Percentiles rank a stretch among this genome's conserved stretches.
Evolutionary conservation across 2,888 invertebrate species (phyloP).

Genomic region (Archips xylosteana): DNA sequence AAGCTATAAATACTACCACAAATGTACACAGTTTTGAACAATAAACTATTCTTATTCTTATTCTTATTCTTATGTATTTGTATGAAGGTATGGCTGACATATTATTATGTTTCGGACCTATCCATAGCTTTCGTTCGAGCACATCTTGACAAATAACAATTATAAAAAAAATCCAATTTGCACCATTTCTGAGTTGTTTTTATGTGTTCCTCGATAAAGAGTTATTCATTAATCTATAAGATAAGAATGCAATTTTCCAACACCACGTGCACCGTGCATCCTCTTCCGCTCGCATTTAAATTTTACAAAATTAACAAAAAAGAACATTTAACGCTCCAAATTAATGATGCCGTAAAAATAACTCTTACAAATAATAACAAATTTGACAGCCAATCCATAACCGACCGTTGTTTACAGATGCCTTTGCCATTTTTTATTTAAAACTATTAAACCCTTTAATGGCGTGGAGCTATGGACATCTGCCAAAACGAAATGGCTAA

Average conservation of each 20-base stretch:
- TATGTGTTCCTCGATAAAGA: not conserved
- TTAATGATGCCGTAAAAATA: conserved; percentile 58
- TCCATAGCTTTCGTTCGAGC: too few relatives aligned
- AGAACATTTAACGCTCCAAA: conserved; percentile 57
- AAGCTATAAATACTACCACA: too few relatives aligned
- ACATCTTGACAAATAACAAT: too few relatives aligned
- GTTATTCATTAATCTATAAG: not conserved
- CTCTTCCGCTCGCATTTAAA: conserved; percentile 49
- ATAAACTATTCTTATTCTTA: too few relatives aligned
- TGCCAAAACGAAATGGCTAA: conserved; percentile 84
- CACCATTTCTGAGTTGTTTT: not conserved
- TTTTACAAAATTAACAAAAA: conserved; percentile 48
- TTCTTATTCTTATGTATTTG: too few relatives aligned
- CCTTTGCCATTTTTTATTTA: conserved; percentile 71
- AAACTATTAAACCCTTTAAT: conserved; percentile 78
- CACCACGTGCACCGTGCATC: conserved; percentile 46
- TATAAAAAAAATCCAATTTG: not conserved
- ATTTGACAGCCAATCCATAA: conserved; percentile 77
- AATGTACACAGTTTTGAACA: too few relatives aligned
- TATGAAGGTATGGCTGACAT: too few relatives aligned
- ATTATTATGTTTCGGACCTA: too few relatives aligned
- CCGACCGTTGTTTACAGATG: conserved; percentile 79
- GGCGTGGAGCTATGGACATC: conserved; percentile 70
- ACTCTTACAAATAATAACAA: conserved; percentile 71
- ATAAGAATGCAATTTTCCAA: conserved; percentile 37